Percentiles rank a stretch among this genome's conserved stretches.
Conservation (phyloP, 2,888 invertebrate species). For the Drosophila mercatorum region DNA sequence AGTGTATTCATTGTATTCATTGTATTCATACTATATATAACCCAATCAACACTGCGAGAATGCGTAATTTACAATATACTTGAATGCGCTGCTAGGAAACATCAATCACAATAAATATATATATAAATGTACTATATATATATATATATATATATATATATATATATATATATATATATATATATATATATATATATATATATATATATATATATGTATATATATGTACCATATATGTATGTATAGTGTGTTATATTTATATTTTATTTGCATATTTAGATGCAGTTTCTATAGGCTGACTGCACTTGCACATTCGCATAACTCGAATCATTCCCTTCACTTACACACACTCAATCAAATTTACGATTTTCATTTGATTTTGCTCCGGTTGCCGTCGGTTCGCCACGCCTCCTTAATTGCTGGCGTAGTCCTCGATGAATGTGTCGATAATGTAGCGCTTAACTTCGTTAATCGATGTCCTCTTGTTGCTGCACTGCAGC, state of each 20-base stretch:
- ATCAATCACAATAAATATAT: constrained; percentile 68
- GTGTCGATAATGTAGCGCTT: constrained; percentile 85
- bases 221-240: constrained; percentile 25
- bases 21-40: neutral
- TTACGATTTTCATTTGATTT: constrained; percentile 51
- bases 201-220: constrained; percentile 34
- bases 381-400: constrained; percentile 30
- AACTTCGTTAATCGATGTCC: constrained; percentile 84
- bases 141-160: constrained; percentile 33
- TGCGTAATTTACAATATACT: constrained; percentile 61
- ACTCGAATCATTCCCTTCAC: constrained; percentile 36
- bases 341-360: constrained; percentile 21
- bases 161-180: constrained; percentile 35
- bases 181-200: constrained; percentile 35
- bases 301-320: constrained; percentile 13
- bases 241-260: constrained; percentile 16
- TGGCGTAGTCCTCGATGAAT: constrained; percentile 84
- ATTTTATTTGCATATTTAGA: constrained; percentile 29
- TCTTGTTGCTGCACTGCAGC: constrained; percentile 83
- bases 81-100: constrained; percentile 67
- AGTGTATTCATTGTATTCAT: constrained; percentile 8
- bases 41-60: constrained; percentile 4
- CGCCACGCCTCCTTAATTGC: constrained; percentile 70
- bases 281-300: constrained; percentile 24
- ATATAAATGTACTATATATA: constrained; percentile 35